Percentiles rank a stretch among this genome's conserved stretches.
phyloP scores from a whole-genome alignment of 2,888 invertebrate species.

The Lasioglossum oenotherae region DNA sequence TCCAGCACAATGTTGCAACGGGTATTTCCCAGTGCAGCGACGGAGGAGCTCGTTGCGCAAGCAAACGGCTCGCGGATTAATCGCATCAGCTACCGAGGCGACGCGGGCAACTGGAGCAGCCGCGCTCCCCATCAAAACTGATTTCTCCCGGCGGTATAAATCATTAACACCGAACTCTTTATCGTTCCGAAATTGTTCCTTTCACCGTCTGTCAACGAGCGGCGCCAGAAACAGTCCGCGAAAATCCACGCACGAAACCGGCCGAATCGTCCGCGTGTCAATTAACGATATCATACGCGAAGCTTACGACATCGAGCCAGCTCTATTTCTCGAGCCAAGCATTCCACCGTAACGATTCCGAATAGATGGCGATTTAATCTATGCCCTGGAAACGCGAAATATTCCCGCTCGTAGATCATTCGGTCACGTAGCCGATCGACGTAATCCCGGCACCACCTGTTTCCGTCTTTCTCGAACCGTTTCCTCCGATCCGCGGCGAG shows the following conservation, averaged over 20 bases:
- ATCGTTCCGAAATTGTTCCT: not conserved
- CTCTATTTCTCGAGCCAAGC: constrained; percentile 11
- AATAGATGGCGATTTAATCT: constrained; percentile 7
- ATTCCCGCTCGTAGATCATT: constrained; percentile 34
- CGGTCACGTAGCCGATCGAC: constrained; percentile 20
- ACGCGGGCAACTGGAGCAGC: not conserved
- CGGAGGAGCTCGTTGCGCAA: constrained; percentile 37
- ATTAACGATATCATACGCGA: constrained; percentile 26
- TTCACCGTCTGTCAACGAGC: not conserved
- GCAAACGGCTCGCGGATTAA: constrained; percentile 25
- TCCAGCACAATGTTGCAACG: constrained; percentile 40
- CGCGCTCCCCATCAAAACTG: not conserved
- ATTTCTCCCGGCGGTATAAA: not conserved
- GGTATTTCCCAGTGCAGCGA: constrained; percentile 10
- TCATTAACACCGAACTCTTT: constrained; percentile 2
- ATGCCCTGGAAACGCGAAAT: constrained; percentile 6
- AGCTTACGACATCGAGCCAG: constrained; percentile 18
- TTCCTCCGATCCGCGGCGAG: constrained; percentile 23
- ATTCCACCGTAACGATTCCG: not conserved
- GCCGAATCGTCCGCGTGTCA: constrained; percentile 13
- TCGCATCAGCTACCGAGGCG: constrained; percentile 8
- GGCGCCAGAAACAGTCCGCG: not conserved
- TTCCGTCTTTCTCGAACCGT: constrained; percentile 32
- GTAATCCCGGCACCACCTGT: constrained; percentile 25
- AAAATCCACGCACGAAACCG: not conserved